Evolutionary conservation across 2,888 invertebrate genomes (phyloP), one percentile per base, ranked within the genome.

Genomic region (Onchidella celtica): DNA sequence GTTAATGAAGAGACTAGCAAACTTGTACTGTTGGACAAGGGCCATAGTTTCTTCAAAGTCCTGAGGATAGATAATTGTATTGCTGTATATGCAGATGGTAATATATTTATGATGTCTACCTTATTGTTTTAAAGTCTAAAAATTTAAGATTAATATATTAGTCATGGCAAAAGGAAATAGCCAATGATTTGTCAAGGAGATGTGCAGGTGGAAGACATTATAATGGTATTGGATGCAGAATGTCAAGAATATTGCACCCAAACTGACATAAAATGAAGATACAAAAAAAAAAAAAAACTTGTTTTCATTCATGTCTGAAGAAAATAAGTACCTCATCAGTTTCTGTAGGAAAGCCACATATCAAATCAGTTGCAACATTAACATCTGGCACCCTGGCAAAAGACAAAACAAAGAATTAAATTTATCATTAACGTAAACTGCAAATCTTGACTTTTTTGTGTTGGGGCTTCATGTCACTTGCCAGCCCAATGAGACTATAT

Each of bases 311-410:
- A 9, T 29, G 40, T 38, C 11, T 36, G 36, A 21, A 17, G 6
- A n/a, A n/a, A n/a, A 36, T 38, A 29, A 2, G 14, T 85, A 93
- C 93, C 17, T 94, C 93, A 68, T 96, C 96, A 0, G 97, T 98
- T 94, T 99, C 99, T 0, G 97, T 98, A 0, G 99, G 99, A 94
- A 99, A 99, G 0, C 99, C 99, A 93, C 99, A 99, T 90, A 99
- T 99, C 68, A 99, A 97, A 92, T 99, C 99, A 0, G 99, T 99
- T 0, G 98, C 99, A 90, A 99, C 97, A 21, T 97, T 98, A 74
- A 99, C 95, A 2, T 96, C 97, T 0, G 97, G 96, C 0, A 99
- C 97, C 85, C 97, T 97, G 93, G 47, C 92, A 84, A 11, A 65
- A 27, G 65, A 4, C 65, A 65, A 65, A 27, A 65, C 17, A 29